Percentiles rank a stretch among this genome's conserved stretches.
Evolutionary conservation across 1,140 invertebrate species (phyloP).

Genomic region (Drosophila pandora): DNA sequence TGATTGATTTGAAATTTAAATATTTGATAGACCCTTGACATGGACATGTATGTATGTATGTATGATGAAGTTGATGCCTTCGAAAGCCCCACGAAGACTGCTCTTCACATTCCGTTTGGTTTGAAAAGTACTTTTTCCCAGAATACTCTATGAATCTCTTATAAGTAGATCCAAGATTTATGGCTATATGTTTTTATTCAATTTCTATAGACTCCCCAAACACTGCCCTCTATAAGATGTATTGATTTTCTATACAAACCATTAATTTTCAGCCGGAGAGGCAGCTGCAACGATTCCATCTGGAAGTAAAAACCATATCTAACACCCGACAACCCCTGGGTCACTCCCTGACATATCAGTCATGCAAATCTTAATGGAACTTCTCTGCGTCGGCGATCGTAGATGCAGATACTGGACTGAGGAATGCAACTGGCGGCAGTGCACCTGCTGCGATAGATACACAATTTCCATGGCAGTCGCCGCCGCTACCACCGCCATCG

Average conservation of each 20-base stretch:
- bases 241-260: background rate
- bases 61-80: constrained; percentile 8
- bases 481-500: too few species aligned
- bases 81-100: constrained; percentile 20
- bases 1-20: constrained; percentile 45
- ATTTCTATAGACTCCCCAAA: too few species aligned
- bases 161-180: too few species aligned
- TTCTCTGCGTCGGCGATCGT: constrained; percentile 4
- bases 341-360: constrained; percentile 19
- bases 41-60: background rate
- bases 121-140: background rate
- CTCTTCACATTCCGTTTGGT: constrained; percentile 3
- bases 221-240: background rate
- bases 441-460: constrained; percentile 5
- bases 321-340: background rate
- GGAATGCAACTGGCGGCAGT: background rate
- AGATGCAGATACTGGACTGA: constrained; percentile 8
- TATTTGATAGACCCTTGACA: constrained; percentile 49
- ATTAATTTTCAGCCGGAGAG: background rate
- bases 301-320: background rate
- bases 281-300: constrained; percentile 18
- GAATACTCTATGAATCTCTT: background rate
- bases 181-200: too few species aligned
- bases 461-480: too few species aligned
- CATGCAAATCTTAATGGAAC: constrained; percentile 27